Percentiles rank a stretch among this genome's conserved stretches.
Evolutionary conservation across 2,888 invertebrate genomes (phyloP).

Genomic region (Acutogordius australiensis): DNA sequence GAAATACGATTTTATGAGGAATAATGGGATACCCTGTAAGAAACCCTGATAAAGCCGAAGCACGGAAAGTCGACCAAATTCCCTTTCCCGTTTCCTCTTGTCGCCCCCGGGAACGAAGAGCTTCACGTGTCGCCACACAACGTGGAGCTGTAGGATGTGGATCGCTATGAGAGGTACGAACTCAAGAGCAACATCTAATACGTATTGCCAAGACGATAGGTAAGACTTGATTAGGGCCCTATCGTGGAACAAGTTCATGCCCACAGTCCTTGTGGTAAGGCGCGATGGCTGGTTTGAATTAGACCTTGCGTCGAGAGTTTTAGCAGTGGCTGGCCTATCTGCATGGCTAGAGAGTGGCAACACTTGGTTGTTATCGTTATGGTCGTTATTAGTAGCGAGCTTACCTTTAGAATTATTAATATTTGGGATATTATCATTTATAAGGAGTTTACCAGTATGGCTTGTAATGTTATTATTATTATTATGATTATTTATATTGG

Average conservation of each 20-base stretch:
- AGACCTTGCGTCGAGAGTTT: no score
- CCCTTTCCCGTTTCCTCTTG: background rate
- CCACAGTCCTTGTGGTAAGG: no score
- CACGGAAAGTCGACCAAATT: background rate
- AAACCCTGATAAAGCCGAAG: background rate
- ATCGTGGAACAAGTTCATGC: no score
- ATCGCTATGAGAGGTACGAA: background rate
- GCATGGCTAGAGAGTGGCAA: no score
- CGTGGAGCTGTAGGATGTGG: constrained; percentile 2
- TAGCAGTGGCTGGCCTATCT: no score
- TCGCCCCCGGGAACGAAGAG: background rate
- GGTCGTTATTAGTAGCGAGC: no score
- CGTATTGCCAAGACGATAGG: background rate
- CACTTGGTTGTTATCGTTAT: background rate
- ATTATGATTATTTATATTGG: no score
- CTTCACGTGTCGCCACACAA: background rate
- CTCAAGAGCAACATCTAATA: background rate
- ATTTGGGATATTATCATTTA: no score
- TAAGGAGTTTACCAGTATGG: background rate
- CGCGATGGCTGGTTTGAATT: no score
- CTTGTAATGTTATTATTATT: no score
- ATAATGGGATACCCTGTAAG: background rate
- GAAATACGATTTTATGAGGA: background rate
- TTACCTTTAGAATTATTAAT: no score
- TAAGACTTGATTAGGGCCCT: background rate